A percentile compares a stretch with the other conserved stretches of the same genome.
Conservation (phyloP, 1,140 invertebrate genomes). For the Dendrolimus kikuchii region DNA sequence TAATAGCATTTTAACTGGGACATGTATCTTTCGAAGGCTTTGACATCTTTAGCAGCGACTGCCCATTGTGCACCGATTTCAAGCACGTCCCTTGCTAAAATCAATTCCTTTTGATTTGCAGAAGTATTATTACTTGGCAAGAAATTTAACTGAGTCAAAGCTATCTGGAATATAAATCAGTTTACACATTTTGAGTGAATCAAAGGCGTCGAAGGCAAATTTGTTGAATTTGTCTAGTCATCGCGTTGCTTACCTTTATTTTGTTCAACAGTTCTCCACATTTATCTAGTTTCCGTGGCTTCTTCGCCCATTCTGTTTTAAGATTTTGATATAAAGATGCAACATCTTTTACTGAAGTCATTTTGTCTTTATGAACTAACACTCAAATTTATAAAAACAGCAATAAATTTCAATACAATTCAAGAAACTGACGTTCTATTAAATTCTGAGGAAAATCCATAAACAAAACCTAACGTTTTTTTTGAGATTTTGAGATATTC, state of each 20-base stretch:
- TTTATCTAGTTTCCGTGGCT: constrained; percentile 79
- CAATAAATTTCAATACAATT: neutral
- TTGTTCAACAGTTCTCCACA: constrained; percentile 81
- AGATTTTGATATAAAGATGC: constrained; percentile 80
- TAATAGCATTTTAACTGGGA: constrained; percentile 98
- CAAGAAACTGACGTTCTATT: neutral
- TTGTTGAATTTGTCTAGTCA: constrained; percentile 28
- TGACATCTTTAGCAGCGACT: constrained; percentile 92
- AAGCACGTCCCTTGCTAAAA: constrained; percentile 91
- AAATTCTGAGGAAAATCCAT: too few relatives aligned
- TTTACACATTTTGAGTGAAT: constrained; percentile 12
- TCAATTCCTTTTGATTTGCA: constrained; percentile 88
- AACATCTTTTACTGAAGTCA: constrained; percentile 78
- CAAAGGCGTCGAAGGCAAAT: constrained; percentile 9
- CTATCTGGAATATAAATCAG: constrained; percentile 74
- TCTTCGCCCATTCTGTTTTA: constrained; percentile 81
- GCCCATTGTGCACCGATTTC: constrained; percentile 98
- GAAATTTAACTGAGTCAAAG: constrained; percentile 88
- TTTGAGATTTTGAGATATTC: too few relatives aligned
- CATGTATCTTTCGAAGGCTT: constrained; percentile 96
- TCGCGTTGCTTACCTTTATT: constrained; percentile 76
- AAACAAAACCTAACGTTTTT: too few relatives aligned
- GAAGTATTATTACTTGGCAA: constrained; percentile 87
- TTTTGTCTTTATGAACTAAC: constrained; percentile 24
- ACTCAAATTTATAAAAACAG: neutral